phyloP scores from a whole-genome alignment of 2,888 invertebrate genomes.

The Parascotia fuliginaria region DNA sequence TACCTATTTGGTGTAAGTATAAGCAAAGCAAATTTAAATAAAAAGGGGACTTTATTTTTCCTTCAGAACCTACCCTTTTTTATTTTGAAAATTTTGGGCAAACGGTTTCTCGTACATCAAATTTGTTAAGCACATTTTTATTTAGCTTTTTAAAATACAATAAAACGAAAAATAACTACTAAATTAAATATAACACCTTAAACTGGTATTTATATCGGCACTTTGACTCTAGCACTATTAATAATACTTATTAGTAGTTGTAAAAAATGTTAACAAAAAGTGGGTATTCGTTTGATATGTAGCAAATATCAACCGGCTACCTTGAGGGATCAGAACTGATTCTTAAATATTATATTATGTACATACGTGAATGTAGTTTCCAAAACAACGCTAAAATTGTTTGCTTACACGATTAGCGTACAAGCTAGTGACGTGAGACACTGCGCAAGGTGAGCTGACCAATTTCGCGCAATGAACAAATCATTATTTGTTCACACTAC shows the following conservation, averaged over 20 bases:
- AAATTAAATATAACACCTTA: too few relatives aligned
- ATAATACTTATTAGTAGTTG: constrained; percentile 21
- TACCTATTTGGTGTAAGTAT: too few relatives aligned
- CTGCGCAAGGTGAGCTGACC: constrained; percentile 66
- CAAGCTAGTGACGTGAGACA: constrained; percentile 65
- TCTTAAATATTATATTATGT: constrained; percentile 22
- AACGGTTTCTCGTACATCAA: too few relatives aligned
- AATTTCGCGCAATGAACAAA: constrained; percentile 60
- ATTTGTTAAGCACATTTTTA: too few relatives aligned
- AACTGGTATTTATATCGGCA: constrained; percentile 26
- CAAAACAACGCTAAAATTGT: constrained; percentile 56
- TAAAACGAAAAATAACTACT: too few relatives aligned
- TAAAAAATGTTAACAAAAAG: constrained; percentile 39
- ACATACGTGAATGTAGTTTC: constrained; percentile 33
- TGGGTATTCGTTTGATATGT: constrained; percentile 32
- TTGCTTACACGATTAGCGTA: constrained; percentile 67
- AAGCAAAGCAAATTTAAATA: too few relatives aligned
- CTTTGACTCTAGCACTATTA: constrained; percentile 32
- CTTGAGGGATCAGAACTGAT: constrained; percentile 26
- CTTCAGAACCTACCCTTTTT: too few relatives aligned
- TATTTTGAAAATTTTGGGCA: too few relatives aligned
- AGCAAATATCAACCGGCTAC: constrained; percentile 18
- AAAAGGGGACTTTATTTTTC: too few relatives aligned
- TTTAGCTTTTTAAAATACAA: too few relatives aligned
- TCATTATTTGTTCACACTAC: constrained; percentile 52